Percentiles rank a stretch among this genome's conserved stretches.
Evolutionary conservation across 2,113 vertebrate species (phyloP).

Genomic region (Aix galericulata): DNA sequence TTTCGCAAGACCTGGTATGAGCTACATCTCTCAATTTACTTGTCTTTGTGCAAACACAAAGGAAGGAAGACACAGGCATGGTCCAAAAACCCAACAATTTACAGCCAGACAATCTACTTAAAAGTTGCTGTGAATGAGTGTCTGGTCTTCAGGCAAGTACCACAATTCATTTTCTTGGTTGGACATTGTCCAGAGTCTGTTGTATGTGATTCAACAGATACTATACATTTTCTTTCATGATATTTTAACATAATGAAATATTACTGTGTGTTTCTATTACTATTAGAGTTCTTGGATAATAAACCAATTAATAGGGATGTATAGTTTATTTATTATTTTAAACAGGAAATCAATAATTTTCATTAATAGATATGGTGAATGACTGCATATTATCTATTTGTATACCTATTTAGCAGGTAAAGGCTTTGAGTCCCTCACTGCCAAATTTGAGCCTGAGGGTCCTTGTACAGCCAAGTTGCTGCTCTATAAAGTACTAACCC

Average conservation of each 20-base stretch:
- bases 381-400: neutral
- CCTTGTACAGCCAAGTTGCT: neutral
- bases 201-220: neutral
- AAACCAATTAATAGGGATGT: neutral
- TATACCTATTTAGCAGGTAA: neutral
- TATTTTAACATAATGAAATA: neutral
- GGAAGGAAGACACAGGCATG: neutral
- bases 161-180: neutral
- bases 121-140: neutral
- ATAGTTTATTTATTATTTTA: neutral
- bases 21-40: neutral
- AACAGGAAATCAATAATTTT: neutral
- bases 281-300: neutral
- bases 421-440: neutral
- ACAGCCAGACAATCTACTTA: neutral
- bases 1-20: neutral
- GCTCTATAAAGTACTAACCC: neutral
- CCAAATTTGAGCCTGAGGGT: neutral
- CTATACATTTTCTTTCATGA: neutral
- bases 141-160: neutral
- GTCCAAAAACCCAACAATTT: neutral
- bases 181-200: neutral
- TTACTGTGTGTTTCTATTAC: neutral
- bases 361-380: neutral
- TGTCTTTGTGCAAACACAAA: neutral